Conservation (phyloP, 2,888 invertebrate species). For the Ophraella communa region DNA sequence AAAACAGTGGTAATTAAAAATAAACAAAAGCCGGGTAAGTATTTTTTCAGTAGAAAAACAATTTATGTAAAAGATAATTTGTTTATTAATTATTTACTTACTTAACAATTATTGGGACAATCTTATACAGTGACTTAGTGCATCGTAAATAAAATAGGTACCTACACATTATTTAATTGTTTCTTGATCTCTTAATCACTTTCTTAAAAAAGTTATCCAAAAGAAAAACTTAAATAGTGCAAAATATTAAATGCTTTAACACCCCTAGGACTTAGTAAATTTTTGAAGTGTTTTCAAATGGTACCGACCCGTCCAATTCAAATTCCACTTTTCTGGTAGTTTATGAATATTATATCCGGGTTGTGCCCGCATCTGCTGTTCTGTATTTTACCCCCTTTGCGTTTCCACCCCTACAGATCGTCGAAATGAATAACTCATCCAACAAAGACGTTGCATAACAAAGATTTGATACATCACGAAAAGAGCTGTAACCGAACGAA, state of each 20-base stretch:
- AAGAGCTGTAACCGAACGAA: not conserved
- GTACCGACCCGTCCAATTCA: conserved; percentile 23
- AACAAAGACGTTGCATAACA: conserved; percentile 14
- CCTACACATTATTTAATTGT: too few relatives aligned
- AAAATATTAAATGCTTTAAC: not conserved
- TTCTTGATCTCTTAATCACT: too few relatives aligned
- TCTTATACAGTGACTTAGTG: too few relatives aligned
- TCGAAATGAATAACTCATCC: not conserved
- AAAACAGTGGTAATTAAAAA: too few relatives aligned
- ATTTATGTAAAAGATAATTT: too few relatives aligned
- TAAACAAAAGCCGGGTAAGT: too few relatives aligned
- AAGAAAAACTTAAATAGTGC: not conserved
- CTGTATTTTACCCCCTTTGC: conserved; percentile 32
- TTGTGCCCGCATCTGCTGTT: conserved; percentile 41
- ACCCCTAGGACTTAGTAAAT: conserved; percentile 1
- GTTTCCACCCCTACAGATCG: conserved; percentile 12
- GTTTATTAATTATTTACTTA: too few relatives aligned
- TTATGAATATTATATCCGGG: conserved; percentile 37
- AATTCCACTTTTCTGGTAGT: conserved; percentile 40
- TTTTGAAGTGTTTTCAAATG: conserved; percentile 24
- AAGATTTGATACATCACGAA: not conserved
- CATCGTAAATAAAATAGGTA: too few relatives aligned
- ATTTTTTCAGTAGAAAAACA: too few relatives aligned
- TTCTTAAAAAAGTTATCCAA: too few relatives aligned
- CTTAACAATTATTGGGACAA: too few relatives aligned